Base-by-base conservation (phyloP, 1,140 invertebrate species). In the Cherax quadricarinatus region DNA sequence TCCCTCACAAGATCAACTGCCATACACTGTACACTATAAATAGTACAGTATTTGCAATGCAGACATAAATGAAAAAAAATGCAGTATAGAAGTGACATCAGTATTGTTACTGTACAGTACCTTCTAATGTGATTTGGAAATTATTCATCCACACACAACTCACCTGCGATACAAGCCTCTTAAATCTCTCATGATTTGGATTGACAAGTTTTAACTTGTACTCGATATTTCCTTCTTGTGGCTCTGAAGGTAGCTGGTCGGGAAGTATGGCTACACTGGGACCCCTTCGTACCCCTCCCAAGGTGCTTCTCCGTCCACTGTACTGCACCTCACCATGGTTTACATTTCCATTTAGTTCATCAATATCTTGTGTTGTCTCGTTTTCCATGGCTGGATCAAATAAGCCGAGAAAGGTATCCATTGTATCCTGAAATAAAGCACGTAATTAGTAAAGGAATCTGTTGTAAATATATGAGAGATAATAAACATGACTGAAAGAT, bases 141-240 rank as follows among this genome's bases (percentile, higher is more conserved):
- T 10, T 10, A 57, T 14, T 10, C 9, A 57, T 10, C 14, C 9
- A 10, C 53, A 1, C 53, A 18, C 14, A 21, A 86, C 91, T 89
- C 94, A 97, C 97, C 96, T 98, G 98, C 0, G 98, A 98, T 1
- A 98, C 98, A 53, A 98, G 95, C 95, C 98, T 97, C 95, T 98
- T 97, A 94, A 98, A 98, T 81, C 98, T 96, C 94, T 97, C 96
- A 95, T 97, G 97, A 14, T 97, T 97, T 2, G 97, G 97, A 95
- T 97, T 97, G 4, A 98, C 96, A 87, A 98, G 95, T 94, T 98
- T 98, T 80, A 99, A 95, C 95, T 99, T 99, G 95, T 99, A 99
- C 95, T 99, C 98, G 57, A 99, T 96, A 95, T 99, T 99, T 10
- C 98, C 98, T 89, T 98, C 96, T 94, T 98, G 97, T 0, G 98